Conservation (phyloP, 2,113 vertebrate genomes). For the Passer montanus region DNA sequence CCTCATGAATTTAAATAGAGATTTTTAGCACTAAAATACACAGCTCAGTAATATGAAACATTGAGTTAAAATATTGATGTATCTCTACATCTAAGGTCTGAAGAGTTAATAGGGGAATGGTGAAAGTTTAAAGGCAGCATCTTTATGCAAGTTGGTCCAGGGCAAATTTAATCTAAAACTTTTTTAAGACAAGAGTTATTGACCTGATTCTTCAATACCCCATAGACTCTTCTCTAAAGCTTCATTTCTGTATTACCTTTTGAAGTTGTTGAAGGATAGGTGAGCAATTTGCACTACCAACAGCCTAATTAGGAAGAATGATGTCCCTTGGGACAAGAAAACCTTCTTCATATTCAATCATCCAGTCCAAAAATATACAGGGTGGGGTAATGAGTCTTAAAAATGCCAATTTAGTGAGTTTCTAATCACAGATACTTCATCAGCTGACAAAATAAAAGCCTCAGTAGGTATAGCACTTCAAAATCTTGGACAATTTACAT, state of each 20-base stretch:
- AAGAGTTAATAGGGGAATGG: not conserved
- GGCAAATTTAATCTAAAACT: constrained; percentile 33
- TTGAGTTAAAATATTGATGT: not conserved
- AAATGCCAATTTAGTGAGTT: constrained; percentile 73
- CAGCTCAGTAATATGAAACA: not conserved
- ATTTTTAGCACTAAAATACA: not conserved
- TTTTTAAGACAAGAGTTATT: constrained; percentile 53
- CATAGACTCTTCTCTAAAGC: constrained; percentile 46
- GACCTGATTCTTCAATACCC: constrained; percentile 68
- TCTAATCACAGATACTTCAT: constrained; percentile 79
- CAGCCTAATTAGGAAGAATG: constrained; percentile 66
- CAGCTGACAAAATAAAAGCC: constrained; percentile 77
- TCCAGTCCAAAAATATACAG: constrained; percentile 53
- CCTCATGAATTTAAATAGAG: not conserved
- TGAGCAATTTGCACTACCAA: constrained; percentile 44
- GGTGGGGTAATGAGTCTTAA: constrained; percentile 64
- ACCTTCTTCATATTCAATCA: constrained; percentile 54
- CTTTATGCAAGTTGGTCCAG: not conserved
- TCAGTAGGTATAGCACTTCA: constrained; percentile 75
- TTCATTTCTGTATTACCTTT: constrained; percentile 52
- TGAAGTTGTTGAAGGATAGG: constrained; percentile 67
- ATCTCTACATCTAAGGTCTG: not conserved
- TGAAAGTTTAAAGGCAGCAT: not conserved
- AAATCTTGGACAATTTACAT: constrained; percentile 80
- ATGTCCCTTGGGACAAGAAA: constrained; percentile 31